Percentiles rank a stretch among this genome's conserved stretches.
These are phyloP conservation scores for Thysanoteuthis rhombus DNA, from an alignment of 2,888 invertebrate genomes.

Conservation along the genomic window DNA sequence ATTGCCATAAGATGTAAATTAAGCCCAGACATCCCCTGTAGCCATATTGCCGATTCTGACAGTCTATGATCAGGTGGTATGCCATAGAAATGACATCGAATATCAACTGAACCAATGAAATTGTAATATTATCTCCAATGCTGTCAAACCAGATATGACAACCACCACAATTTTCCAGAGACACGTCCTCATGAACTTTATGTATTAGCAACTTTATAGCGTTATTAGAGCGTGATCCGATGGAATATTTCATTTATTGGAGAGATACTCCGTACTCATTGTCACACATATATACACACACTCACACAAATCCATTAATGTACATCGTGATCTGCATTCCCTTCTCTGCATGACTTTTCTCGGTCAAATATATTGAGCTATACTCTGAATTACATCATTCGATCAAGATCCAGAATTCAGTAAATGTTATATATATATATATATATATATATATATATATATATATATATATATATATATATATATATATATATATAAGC, in stretches of 20 bases:
- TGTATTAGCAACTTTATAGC: background rate
- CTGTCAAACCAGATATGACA: background rate
- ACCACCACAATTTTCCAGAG: background rate
- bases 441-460: too few relatives aligned
- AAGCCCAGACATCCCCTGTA: background rate
- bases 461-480: too few relatives aligned
- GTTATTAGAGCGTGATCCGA: background rate
- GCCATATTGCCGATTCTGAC: background rate
- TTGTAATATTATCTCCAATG: background rate
- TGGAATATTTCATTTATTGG: background rate
- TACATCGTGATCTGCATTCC: too few relatives aligned
- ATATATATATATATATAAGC: too few relatives aligned
- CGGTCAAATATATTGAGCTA: too few relatives aligned
- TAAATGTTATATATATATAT: too few relatives aligned
- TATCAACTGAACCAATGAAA: background rate
- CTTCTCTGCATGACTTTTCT: too few relatives aligned
- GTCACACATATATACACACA: too few relatives aligned
- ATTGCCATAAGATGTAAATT: background rate
- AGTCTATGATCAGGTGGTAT: background rate
- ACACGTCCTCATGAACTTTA: background rate
- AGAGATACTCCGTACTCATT: too few relatives aligned
- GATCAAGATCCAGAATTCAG: too few relatives aligned
- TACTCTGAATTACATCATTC: too few relatives aligned
- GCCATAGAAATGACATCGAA: background rate
- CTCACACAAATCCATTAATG: too few relatives aligned